Conservation (phyloP, 2,113 vertebrate species). For the Pachycephala philippinensis region DNA sequence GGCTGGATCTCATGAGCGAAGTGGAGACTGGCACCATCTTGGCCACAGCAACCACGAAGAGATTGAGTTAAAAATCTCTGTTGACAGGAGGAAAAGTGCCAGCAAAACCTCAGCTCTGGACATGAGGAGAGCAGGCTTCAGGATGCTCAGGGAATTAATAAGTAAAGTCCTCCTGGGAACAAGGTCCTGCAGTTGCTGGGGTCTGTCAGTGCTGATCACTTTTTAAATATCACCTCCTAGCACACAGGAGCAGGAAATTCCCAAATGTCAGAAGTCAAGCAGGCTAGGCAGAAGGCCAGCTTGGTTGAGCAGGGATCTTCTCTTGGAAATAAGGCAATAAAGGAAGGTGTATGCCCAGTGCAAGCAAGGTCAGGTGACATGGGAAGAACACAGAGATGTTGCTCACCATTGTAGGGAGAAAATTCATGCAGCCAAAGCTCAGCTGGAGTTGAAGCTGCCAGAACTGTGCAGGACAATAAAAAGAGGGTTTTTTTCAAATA, state of each 20-base stretch:
- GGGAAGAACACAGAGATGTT: background rate
- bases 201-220: fast-evolving
- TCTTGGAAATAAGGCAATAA: too few relatives aligned
- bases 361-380: background rate
- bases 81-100: too few relatives aligned
- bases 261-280: too few relatives aligned
- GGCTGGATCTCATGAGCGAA: background rate
- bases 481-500: background rate
- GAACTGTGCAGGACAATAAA: background rate
- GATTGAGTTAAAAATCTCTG: too few relatives aligned
- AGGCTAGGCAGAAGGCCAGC: too few relatives aligned
- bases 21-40: too few relatives aligned
- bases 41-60: too few relatives aligned
- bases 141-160: background rate
- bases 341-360: background rate
- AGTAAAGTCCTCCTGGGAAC: background rate
- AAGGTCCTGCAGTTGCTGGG: background rate
- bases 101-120: background rate
- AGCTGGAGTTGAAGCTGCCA: background rate
- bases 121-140: background rate
- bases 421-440: background rate
- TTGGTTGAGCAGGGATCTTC: too few relatives aligned
- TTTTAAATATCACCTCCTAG: background rate
- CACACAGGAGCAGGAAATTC: background rate
- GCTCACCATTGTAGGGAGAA: background rate